Evolutionary conservation across 2,797 vertebrate species (phyloP).

Genomic region (Taeniopygia guttata): DNA sequence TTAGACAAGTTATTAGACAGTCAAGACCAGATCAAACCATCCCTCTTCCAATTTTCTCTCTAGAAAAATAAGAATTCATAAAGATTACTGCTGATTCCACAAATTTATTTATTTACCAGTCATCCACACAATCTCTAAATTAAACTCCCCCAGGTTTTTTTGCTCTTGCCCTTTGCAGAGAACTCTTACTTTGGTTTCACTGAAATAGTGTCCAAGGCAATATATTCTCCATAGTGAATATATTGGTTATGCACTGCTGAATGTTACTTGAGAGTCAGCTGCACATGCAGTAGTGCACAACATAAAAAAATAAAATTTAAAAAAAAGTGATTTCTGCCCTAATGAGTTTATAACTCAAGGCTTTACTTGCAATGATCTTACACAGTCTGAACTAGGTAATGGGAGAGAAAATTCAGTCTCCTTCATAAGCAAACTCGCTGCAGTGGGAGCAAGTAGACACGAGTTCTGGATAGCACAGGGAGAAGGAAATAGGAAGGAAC

Average conservation of each 20-base stretch:
- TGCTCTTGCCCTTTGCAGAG: not conserved
- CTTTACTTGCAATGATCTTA: not conserved
- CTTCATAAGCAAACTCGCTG: not conserved
- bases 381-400: rapidly evolving
- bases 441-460: not conserved
- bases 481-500: not conserved
- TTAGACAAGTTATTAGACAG: not conserved
- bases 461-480: not conserved
- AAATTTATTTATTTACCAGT: not conserved
- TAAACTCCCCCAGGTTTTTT: not conserved
- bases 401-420: not conserved
- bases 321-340: not conserved
- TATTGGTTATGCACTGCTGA: not conserved
- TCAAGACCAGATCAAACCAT: not conserved
- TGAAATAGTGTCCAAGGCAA: not conserved
- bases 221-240: not conserved
- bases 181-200: rapidly evolving
- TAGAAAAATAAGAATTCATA: not conserved
- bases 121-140: not conserved
- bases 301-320: not conserved
- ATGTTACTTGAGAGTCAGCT: not conserved
- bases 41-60: not conserved
- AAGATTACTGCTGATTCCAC: not conserved
- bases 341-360: not conserved
- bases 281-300: rapidly evolving